Evolutionary conservation across 2,797 vertebrate species (phyloP).

Genomic region (Hoplostethus atlanticus): DNA sequence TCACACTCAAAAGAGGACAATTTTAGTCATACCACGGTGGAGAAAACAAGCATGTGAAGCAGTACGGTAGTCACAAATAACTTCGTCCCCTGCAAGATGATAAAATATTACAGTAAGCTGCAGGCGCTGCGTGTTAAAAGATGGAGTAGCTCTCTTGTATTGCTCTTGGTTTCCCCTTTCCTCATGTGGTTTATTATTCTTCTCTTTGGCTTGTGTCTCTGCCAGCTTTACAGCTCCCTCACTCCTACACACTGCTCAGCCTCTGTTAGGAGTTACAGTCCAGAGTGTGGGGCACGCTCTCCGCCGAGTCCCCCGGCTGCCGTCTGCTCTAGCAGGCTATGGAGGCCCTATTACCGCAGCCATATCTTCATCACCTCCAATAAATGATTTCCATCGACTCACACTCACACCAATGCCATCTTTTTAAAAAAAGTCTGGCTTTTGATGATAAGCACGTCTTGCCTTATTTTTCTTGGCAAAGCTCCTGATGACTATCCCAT

Average conservation of each 20-base stretch:
- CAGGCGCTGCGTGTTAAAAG: slow-evolving; percentile 50
- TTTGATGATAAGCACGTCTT: slow-evolving; percentile 69
- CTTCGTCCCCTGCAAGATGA: slow-evolving; percentile 48
- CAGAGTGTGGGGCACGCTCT: slow-evolving; percentile 67
- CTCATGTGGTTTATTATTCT: slow-evolving; percentile 78
- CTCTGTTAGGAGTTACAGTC: slow-evolving; percentile 74
- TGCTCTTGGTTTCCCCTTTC: slow-evolving; percentile 73
- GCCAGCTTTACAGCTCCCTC: slow-evolving; percentile 73
- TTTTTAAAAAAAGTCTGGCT: slow-evolving; percentile 31
- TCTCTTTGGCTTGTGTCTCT: slow-evolving; percentile 65
- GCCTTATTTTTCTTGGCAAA: slow-evolving; percentile 75
- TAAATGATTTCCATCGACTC: slow-evolving; percentile 76
- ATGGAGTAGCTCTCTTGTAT: slow-evolving; percentile 66
- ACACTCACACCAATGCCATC: slow-evolving; percentile 54
- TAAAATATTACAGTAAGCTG: slow-evolving; percentile 67
- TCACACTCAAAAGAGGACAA: slow-evolving; percentile 30
- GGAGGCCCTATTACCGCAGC: slow-evolving; percentile 60
- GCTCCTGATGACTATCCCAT: slow-evolving; percentile 60
- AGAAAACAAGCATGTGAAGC: slow-evolving; percentile 56
- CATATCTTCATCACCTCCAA: slow-evolving; percentile 68
- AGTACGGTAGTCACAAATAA: slow-evolving; percentile 67
- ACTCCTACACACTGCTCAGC: slow-evolving; percentile 71
- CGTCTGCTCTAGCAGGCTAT: slow-evolving; percentile 71
- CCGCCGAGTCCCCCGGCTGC: slow-evolving; percentile 66
- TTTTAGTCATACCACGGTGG: slow-evolving; percentile 52